Evolutionary conservation across 2,113 vertebrate species (phyloP), one percentile per base, ranked within the genome.

Genomic region (Puffinus mauretanicus): DNA sequence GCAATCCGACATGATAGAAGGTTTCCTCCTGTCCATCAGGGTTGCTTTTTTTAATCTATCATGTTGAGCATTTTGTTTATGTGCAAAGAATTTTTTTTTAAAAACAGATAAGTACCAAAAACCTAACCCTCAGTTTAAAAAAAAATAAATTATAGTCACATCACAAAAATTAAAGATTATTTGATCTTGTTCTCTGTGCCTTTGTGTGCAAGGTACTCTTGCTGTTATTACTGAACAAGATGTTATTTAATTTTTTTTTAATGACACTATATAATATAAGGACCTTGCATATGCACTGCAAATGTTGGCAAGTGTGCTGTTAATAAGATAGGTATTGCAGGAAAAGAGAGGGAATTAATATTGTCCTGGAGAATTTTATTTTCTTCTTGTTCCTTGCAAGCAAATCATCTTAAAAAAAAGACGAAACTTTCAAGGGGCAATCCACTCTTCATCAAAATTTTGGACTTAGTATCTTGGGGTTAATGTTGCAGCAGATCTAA

Each of bases 51-150:
- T 40, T 72, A 55, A 58, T 36, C 38, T 60, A 64, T 47, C 27
- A 42, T 8, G 13, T 32, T 58, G 42, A 93, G 54, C 3, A 61
- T 34, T 67, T 81, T 60, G 21, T 30, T 81, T 78, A 51, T 5
- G 7, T 11, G 6, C 55, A 73, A 78, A 64, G 16, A 83, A 76
- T 61, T 73, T 36, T 0, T 27, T 26, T 29, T 80, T 93, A 66
- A 30, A 71, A 30, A 67, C 8, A 85, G 32, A 3, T 51, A 25
- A 55, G n/a, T 92, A 66, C 6, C 16, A 73, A 85, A 92, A 88
- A 32, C 1, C 5, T 58, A 54, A 46, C 3, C 6, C 1, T 81
- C 0, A 0, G 15, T 32, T 79, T 5, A 27, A 44, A 81, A 73
- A 71, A 60, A 40, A 34, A 40, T 4, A 49, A 3, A 60, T 11